Conservation (phyloP, 1,140 invertebrate species). For the Thaumatotibia leucotreta region DNA sequence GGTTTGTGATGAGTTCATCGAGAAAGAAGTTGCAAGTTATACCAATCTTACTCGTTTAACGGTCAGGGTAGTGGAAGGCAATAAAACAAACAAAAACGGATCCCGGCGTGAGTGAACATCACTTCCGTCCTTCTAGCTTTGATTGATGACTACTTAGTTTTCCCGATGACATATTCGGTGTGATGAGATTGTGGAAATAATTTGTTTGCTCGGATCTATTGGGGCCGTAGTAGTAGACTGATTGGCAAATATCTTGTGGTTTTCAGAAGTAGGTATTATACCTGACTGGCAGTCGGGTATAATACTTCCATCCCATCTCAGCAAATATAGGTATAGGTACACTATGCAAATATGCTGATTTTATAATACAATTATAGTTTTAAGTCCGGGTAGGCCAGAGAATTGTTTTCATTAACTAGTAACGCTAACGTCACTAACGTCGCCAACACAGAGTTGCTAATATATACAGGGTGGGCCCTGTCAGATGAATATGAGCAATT, state of each 20-base stretch:
- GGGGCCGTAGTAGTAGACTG: background rate
- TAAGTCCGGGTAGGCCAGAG: too few species aligned
- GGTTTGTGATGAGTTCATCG: background rate
- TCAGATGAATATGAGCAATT: too few species aligned
- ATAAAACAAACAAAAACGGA: conserved; percentile 10
- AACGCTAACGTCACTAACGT: too few species aligned
- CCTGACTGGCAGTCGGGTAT: too few species aligned
- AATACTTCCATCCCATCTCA: too few species aligned
- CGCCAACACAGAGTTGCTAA: too few species aligned
- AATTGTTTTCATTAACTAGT: too few species aligned
- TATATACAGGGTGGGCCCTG: too few species aligned
- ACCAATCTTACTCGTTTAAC: background rate
- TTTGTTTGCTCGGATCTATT: background rate
- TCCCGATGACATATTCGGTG: background rate
- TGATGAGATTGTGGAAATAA: background rate
- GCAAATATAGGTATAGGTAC: too few species aligned
- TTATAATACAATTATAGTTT: too few species aligned
- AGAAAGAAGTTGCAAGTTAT: background rate
- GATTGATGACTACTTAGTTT: conserved; percentile 10
- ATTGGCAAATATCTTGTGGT: background rate
- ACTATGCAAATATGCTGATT: too few species aligned
- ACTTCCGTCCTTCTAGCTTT: background rate
- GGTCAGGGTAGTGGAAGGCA: background rate
- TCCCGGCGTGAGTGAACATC: background rate
- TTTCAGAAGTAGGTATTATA: too few species aligned